Percentiles rank a stretch among this genome's conserved stretches.
Conservation (phyloP, 2,797 vertebrate species). For the Discoglossus pictus region DNA sequence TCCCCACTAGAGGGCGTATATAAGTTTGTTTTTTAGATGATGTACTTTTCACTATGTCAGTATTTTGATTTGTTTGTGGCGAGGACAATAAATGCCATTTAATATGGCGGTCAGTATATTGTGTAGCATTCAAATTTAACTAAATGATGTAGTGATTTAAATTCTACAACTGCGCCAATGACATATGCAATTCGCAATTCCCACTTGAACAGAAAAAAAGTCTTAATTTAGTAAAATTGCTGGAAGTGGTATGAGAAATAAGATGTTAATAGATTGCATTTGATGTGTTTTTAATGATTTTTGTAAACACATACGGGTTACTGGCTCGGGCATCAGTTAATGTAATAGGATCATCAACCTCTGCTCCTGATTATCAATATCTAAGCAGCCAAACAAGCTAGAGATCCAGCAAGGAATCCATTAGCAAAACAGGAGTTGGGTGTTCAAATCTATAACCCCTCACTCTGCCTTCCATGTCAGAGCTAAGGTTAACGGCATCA, state of each 20-base stretch:
- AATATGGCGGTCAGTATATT: too few relatives aligned
- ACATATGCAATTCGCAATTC: too few relatives aligned
- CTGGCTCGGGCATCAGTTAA: constrained; percentile 29
- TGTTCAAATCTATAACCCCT: constrained; percentile 42
- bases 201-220: constrained; percentile 2
- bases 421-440: constrained; percentile 46
- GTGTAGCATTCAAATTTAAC: too few relatives aligned
- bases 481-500: constrained; percentile 44
- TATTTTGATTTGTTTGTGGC: too few relatives aligned
- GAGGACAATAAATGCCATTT: too few relatives aligned
- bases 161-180: too few relatives aligned
- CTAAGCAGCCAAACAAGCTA: constrained; percentile 19
- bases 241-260: background rate
- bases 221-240: background rate
- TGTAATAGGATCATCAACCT: constrained; percentile 49
- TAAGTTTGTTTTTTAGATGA: too few relatives aligned
- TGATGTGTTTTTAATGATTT: constrained; percentile 42
- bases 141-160: too few relatives aligned
- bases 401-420: constrained; percentile 32
- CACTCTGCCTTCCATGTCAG: constrained; percentile 34
- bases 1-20: too few relatives aligned
- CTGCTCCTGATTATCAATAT: constrained; percentile 38
- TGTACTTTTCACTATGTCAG: too few relatives aligned
- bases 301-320: constrained; percentile 30
- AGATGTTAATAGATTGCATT: constrained; percentile 17